A percentile compares a stretch with the other conserved stretches of the same genome.
These are phyloP conservation scores for Palythoa caribaeorum DNA, from an alignment of 92 coral and sea anemone genomes.

Conservation along the genomic window DNA sequence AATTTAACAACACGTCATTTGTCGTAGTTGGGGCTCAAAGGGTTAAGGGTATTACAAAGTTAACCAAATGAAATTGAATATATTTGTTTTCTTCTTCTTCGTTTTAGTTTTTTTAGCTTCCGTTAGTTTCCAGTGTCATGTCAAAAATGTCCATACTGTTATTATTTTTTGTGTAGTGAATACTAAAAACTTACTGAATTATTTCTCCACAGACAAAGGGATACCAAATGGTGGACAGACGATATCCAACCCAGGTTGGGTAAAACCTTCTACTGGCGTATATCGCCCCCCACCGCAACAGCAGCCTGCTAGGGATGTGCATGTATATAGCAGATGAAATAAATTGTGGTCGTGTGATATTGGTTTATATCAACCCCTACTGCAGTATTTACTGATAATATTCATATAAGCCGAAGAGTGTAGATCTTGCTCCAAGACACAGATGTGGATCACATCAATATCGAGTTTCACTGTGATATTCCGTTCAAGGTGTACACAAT, in stretches of 20 bases:
- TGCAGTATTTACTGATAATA: not conserved
- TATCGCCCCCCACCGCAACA: constrained; percentile 45
- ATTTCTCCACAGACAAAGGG: constrained; percentile 37
- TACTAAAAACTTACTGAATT: not conserved
- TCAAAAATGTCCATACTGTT: not conserved
- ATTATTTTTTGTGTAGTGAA: not conserved
- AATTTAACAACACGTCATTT: too few relatives aligned
- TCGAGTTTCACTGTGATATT: not conserved
- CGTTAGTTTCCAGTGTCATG: too few relatives aligned
- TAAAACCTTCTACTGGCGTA: constrained; percentile 22
- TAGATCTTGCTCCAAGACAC: not conserved
- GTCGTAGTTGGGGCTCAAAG: too few relatives aligned
- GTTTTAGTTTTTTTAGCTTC: too few relatives aligned
- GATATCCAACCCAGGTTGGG: constrained; percentile 24
- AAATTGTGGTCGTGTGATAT: not conserved
- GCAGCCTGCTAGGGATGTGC: constrained; percentile 36
- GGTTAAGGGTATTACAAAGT: too few relatives aligned
- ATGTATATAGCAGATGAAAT: constrained; percentile 37
- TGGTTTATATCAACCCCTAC: not conserved
- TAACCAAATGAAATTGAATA: too few relatives aligned
- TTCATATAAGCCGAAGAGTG: not conserved
- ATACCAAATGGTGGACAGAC: constrained; percentile 69
- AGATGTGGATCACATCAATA: not conserved
- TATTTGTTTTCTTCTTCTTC: too few relatives aligned
- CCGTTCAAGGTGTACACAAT: not conserved